Percentiles rank a stretch among this genome's conserved stretches.
phyloP scores from a whole-genome alignment of 1,140 invertebrate genomes.

The Lycorma delicatula region DNA sequence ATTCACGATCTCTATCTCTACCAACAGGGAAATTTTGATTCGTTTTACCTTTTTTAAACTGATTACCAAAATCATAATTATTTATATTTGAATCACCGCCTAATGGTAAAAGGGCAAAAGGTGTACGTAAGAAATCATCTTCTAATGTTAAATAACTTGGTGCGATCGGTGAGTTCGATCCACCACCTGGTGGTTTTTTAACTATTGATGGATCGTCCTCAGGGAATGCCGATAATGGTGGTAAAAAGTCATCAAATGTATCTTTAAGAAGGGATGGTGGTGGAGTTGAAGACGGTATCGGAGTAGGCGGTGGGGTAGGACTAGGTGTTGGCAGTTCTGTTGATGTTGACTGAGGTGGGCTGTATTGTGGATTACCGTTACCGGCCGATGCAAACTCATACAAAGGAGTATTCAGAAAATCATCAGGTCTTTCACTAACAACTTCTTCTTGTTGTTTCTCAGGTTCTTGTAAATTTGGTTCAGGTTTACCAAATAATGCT shows the following conservation, averaged over 20 bases:
- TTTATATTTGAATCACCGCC: too few species aligned
- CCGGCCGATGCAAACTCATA: neutral
- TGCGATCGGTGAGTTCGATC: neutral
- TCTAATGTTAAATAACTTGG: neutral
- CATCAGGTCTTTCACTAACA: neutral
- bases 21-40: too few species aligned
- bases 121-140: conserved; percentile 20
- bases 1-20: neutral
- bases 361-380: neutral
- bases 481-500: neutral
- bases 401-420: neutral
- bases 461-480: neutral
- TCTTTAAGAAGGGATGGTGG: too few species aligned
- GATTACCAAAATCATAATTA: too few species aligned
- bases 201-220: conserved; percentile 14
- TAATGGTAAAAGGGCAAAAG: conserved; percentile 18
- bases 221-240: conserved; percentile 17
- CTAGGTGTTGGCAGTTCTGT: neutral
- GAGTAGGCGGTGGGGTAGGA: neutral
- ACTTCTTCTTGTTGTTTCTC: neutral
- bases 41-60: too few species aligned
- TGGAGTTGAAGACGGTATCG: neutral
- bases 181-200: conserved; percentile 19
- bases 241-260: conserved; percentile 9
- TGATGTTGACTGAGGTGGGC: neutral